phyloP scores from a whole-genome alignment of 2,888 invertebrate species.

The Galeopsomyia nigrocyanea region DNA sequence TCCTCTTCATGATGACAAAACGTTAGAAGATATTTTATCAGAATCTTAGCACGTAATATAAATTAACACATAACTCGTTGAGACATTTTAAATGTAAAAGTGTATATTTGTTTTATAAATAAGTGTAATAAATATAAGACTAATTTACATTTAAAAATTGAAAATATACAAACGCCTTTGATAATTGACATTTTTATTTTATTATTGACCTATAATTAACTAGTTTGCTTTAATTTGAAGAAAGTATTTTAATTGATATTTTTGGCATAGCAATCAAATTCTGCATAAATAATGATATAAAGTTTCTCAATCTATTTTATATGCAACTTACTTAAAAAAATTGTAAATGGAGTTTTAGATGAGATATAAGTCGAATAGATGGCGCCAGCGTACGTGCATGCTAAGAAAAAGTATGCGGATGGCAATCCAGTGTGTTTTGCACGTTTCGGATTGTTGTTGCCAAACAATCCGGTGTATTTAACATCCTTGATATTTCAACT shows the following conservation, averaged over 20 bases:
- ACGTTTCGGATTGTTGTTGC: no score
- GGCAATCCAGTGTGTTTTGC: no score
- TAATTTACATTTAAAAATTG: slow-evolving; percentile 32
- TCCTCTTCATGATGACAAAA: slow-evolving; percentile 66
- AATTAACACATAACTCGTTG: slow-evolving; percentile 35
- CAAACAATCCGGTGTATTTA: no score
- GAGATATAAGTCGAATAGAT: background rate
- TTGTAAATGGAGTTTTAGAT: slow-evolving; percentile 1
- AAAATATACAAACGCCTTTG: slow-evolving; percentile 42
- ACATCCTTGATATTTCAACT: no score
- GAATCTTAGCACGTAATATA: slow-evolving; percentile 60
- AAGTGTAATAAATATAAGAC: slow-evolving; percentile 43
- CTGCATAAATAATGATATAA: no score
- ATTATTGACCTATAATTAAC: background rate
- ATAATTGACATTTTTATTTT: slow-evolving; percentile 29
- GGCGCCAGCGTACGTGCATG: background rate
- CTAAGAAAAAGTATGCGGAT: no score
- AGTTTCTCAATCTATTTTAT: no score
- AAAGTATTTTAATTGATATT: no score
- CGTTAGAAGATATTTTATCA: slow-evolving; percentile 66
- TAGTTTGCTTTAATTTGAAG: background rate
- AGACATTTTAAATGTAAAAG: slow-evolving; percentile 33
- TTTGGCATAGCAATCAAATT: no score
- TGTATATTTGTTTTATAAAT: slow-evolving; percentile 47
- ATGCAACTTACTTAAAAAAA: background rate